Base-by-base conservation (phyloP, 2,797 vertebrate species). In the Streptopelia turtur region DNA sequence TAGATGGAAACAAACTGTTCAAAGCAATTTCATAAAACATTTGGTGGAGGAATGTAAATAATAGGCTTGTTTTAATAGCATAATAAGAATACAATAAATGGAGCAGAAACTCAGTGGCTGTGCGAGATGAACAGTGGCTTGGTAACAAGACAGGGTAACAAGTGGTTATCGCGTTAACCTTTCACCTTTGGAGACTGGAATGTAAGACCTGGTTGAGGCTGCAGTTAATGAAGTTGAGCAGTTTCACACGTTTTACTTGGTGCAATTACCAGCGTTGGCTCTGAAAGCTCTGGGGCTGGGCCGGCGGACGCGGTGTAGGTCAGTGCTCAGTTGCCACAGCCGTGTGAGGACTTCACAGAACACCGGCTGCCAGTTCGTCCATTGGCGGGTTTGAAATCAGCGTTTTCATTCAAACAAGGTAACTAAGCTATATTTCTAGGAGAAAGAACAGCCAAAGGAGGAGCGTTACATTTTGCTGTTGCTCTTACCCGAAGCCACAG, bases 151-250 rank as follows among this genome's bases (percentile, higher is more conserved):
- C 33, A 55, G 28, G 47, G 61, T 57, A 87, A 74, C n/a, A 64
- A 88, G 75, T 72, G 63, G 47, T 90, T 95, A 65, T 79, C 82
- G 74, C 63, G n/a, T 94, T 90, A 57, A 63, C 83, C 92, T 94
- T 90, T 92, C 83, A 83, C 63, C 86, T 89, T 90, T 43, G 50
- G 64, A 70, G 35, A 53, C 52, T 4, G 25, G 81, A 74, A 70
- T 95, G 69, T 24, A 20, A 66, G 87, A 70, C 60, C 55, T 3
- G 6, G 35, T 66, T 53, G 80, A n/a, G 47, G 83, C 45, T 91
- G 65, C 81, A 59, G 63, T 84, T 89, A 63, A 63, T 69, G 88
- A 47, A 78, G 65, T 35, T 2, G 47, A 20, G 83, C 56, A 39
- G 52, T 78, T 93, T 92, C 70, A 43, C 4, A 1, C 6, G 0